These are phyloP conservation scores for Sebastes umbrosus DNA, from an alignment of 2,797 vertebrate species.

Conservation along the genomic window DNA sequence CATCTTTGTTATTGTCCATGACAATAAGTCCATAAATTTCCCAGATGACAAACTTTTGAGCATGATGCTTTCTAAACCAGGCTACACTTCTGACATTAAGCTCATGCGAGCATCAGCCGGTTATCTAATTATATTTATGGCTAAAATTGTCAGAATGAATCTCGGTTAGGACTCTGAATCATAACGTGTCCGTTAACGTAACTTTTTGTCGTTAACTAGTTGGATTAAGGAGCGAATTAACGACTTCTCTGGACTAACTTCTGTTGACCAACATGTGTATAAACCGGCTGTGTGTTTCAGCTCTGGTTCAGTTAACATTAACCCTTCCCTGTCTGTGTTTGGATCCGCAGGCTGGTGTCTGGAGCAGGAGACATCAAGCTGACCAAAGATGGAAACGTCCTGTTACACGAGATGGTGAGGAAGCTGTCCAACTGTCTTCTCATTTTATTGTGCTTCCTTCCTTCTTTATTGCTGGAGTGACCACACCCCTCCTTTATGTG, in stretches of 20 bases:
- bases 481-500: slow-evolving; percentile 17
- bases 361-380: slow-evolving; percentile 97
- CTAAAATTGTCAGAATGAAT: rapidly evolving
- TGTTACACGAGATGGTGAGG: slow-evolving; percentile 97
- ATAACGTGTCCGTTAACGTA: rapidly evolving
- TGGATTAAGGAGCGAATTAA: background rate
- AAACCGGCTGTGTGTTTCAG: background rate
- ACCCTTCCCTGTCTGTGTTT: background rate
- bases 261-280: too few relatives aligned
- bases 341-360: slow-evolving; percentile 90
- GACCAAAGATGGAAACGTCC: slow-evolving; percentile 98
- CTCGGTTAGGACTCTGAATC: rapidly evolving
- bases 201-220: rapidly evolving
- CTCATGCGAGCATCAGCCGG: background rate
- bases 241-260: background rate
- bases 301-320: background rate
- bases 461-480: background rate
- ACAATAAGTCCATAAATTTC: too few relatives aligned
- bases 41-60: too few relatives aligned
- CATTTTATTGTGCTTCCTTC: background rate
- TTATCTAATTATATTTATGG: background rate
- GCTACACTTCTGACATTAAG: too few relatives aligned
- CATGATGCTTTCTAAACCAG: too few relatives aligned
- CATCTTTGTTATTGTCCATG: too few relatives aligned
- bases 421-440: background rate